Base-by-base conservation (phyloP, 1,140 invertebrate species). In the Drosophila azteca region DNA sequence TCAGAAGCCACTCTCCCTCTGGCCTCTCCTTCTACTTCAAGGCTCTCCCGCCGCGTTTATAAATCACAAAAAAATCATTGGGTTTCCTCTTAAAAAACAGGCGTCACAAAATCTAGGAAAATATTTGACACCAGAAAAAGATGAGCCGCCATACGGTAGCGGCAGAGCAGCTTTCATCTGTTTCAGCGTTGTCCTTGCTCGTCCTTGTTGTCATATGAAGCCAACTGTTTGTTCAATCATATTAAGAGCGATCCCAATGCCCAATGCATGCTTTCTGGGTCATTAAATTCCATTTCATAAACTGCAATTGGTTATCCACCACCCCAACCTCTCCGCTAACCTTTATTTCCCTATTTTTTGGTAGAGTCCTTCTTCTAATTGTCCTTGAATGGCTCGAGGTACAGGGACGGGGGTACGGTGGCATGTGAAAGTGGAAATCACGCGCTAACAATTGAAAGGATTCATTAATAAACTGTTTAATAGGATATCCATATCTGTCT, bases 381-480 rank as follows among this genome's bases (percentile, higher is more conserved):
- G 77, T 85, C 71, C 71, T 74, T 64, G 35, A 67, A 67, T 65
- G 49, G 49, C 20, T 45, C 41, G 62, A 45, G 41, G 35, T 43
- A 39, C 35, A 11, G 11, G 35, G 4, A 13, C 35, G 35, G 0
- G 1, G 9, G 35, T 13, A 31, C 41, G 50, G 49, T 62, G 67
- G 62, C 65, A 70, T 81, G 66, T 76, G 83, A 87, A 83, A 83
- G 76, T 65, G 79, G 35, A 88, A 88, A 88, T 88, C 83, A 88
- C 83, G 79, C 75, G 82, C 82, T 88, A 87, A 87, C 82, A 88
- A 87, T 83, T 79, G 71, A 88, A 87, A 83, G 83, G 83, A 88
- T 88, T 88, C 83, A 88, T 88, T 88, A 88, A 88, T 88, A 88
- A 88, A 83, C 87, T 88, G 76, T 88, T 82, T 88, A 88, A 88